phyloP scores from a whole-genome alignment of 2,797 vertebrate genomes.

The Epinephelus awoara region DNA sequence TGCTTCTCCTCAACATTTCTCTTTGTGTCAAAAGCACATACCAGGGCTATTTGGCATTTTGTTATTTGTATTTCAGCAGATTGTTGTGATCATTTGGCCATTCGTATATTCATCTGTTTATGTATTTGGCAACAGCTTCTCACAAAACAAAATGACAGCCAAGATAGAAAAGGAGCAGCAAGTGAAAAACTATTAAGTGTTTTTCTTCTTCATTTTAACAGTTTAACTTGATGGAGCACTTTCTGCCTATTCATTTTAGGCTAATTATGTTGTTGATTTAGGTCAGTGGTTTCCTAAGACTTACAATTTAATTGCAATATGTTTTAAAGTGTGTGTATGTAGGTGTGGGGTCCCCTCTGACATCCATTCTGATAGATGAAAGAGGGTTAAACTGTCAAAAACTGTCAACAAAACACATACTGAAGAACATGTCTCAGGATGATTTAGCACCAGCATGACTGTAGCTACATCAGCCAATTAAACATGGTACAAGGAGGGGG shows the following conservation, averaged over 20 bases:
- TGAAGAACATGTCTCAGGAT: conserved; percentile 61
- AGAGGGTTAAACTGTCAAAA: conserved; percentile 22
- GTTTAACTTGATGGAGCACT: conserved; percentile 22
- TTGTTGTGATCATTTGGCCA: conserved; percentile 6
- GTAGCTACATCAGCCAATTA: conserved; percentile 35
- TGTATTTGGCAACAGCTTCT: conserved; percentile 11
- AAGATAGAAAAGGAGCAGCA: background rate
- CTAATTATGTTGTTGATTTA: conserved; percentile 42
- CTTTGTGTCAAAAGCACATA: background rate
- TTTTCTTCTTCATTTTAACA: conserved; percentile 5
- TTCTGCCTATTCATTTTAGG: conserved; percentile 20
- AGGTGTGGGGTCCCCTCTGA: background rate
- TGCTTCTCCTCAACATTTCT: background rate
- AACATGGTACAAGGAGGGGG: conserved; percentile 45
- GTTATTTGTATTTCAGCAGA: background rate
- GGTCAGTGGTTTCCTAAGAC: conserved; percentile 37
- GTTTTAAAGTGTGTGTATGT: conserved; percentile 10
- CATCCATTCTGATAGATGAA: background rate
- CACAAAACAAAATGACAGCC: conserved; percentile 13
- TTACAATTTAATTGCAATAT: conserved; percentile 42
- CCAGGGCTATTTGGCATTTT: background rate
- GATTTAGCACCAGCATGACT: conserved; percentile 59
- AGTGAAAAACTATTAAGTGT: conserved; percentile 26
- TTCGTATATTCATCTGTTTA: background rate
- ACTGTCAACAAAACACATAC: conserved; percentile 65